Conservation (phyloP, 2,113 vertebrate genomes). For the Callaeas wilsoni region DNA sequence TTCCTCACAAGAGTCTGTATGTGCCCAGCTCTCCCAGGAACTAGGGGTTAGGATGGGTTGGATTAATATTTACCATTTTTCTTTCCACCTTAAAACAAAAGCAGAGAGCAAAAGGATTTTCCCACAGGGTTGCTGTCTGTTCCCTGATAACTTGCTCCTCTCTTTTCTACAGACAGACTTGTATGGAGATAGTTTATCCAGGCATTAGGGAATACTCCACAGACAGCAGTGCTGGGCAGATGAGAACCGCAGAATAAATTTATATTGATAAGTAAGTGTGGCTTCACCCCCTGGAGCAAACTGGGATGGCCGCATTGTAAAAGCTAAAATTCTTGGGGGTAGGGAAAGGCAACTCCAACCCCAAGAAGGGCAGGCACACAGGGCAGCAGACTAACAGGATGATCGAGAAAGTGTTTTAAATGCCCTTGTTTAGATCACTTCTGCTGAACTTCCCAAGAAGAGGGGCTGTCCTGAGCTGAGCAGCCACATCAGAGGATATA, state of each 20-base stretch:
- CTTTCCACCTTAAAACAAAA: background rate
- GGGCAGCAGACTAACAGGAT: background rate
- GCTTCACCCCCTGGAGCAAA: background rate
- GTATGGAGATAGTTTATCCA: background rate
- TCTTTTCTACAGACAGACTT: background rate
- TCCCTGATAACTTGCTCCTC: background rate
- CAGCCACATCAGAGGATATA: background rate
- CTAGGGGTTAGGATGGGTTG: background rate
- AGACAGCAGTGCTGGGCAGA: background rate
- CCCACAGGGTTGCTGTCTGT: background rate
- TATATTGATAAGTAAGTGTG: background rate
- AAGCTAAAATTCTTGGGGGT: background rate
- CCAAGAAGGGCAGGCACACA: background rate
- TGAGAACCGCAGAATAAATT: background rate
- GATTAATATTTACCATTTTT: background rate
- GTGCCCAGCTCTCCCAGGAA: background rate
- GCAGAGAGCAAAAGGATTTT: background rate
- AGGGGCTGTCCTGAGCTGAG: background rate
- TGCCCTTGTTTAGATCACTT: background rate
- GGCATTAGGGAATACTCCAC: background rate
- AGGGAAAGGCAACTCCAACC: background rate
- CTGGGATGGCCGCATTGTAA: background rate
- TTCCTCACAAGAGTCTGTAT: background rate
- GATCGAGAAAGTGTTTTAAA: background rate
- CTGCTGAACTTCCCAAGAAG: background rate